Evolutionary conservation across 2,888 invertebrate genomes (phyloP), one percentile per base, ranked within the genome.

Genomic region (Zelleria hepariella): DNA sequence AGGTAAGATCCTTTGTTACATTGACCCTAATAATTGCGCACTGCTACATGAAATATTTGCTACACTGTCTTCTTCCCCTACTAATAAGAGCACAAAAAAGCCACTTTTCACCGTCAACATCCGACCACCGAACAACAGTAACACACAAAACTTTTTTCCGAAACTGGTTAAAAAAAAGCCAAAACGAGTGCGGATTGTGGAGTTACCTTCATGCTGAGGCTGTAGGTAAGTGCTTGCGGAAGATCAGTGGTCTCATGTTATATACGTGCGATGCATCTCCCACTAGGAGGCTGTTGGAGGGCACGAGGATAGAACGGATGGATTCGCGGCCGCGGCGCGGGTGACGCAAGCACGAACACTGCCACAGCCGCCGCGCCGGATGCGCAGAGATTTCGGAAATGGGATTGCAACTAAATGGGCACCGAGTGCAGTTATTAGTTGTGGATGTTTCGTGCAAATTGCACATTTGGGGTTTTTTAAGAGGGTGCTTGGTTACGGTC

Each of bases 201-300:
- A 64, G 72, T 76, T 86, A 87, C 87, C 87, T 87, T 87, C 87
- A 87, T 87, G 79, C 65, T 81, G 86, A 78, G 79, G 85, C 82
- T 80, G 76, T 75, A 73, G 80, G 74, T 78, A 73, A 82, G 77
- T 87, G 86, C 74, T 83, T 80, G 66, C 75, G 75, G 74, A 77
- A 75, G 74, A 68, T 75, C 73, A 74, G 70, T 69, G 73, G 68
- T 71, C 73, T 71, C 72, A 75, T 76, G 73, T 86, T 87, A 77
- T 86, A 87, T 86, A 85, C 77, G 71, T 72, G 70, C 62, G 68
- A 62, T 65, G 66, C 68, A 68, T 78, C 86, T 83, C 86, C 86
- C 87, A 83, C 86, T 71, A 74, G 67, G 66, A 67, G 68, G 63
- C 62, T 65, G 64, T 66, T 68, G 75, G 73, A 74, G 71, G 71